phyloP scores from a whole-genome alignment of 2,113 vertebrate genomes.

The Ptilorrhoa leucosticta region DNA sequence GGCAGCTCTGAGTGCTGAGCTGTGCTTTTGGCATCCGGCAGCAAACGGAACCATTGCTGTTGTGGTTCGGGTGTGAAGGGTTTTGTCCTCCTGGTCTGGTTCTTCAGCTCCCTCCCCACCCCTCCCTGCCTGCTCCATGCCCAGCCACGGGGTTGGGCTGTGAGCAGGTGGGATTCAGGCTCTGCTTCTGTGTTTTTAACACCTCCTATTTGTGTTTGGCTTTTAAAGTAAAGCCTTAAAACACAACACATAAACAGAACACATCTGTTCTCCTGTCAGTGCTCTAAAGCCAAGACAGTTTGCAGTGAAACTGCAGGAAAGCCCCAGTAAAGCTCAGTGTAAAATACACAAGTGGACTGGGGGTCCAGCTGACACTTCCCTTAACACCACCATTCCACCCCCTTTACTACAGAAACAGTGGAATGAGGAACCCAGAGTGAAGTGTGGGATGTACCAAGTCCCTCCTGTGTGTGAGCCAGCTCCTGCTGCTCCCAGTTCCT shows the following conservation, averaged over 20 bases:
- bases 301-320: neutral
- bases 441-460: accelerated
- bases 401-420: accelerated
- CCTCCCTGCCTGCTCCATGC: neutral
- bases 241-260: neutral
- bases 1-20: neutral
- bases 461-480: accelerated
- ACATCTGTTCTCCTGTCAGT: neutral
- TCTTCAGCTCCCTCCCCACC: neutral
- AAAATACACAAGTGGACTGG: neutral
- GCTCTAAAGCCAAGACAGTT: neutral
- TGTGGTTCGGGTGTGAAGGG: neutral
- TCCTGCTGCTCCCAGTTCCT: neutral
- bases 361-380: neutral
- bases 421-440: neutral
- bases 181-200: neutral
- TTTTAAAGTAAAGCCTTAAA: neutral
- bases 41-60: neutral
- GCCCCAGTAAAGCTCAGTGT: neutral
- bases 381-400: neutral
- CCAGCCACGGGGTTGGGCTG: neutral
- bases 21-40: neutral
- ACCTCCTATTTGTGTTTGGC: neutral
- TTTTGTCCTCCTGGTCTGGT: neutral
- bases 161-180: neutral